Base-by-base conservation (phyloP, 2,888 invertebrate genomes). In the Drosophila mimetica region DNA sequence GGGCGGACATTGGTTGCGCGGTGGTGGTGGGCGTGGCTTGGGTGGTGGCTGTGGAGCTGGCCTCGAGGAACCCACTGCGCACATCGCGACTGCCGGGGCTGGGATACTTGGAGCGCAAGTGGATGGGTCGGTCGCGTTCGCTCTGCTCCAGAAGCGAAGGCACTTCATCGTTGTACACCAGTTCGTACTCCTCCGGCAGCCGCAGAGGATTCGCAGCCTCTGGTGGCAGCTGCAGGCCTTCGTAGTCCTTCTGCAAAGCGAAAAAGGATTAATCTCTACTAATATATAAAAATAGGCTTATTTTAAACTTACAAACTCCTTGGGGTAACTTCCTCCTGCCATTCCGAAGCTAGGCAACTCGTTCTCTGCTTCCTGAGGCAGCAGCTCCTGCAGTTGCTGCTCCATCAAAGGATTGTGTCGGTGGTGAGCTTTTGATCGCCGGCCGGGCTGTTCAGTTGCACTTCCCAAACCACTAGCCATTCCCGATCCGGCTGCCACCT, bases 51-150 rank as follows among this genome's bases (percentile, higher is more conserved):
- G 13, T 53, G 4, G 30, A 11, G 11, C 73, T 71, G 63, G 20
- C 44, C 65, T 70, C 77, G 1, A 79, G 36, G 25, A 18, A 61
- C 9, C 81, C 91, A 51, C 92, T 92, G 44, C 92, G 89, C 34
- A 92, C 89, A 66, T 91, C 92, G 5, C 92, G 87, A 79, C 90
- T 92, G 2, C 79, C 89, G 18, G 54, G 71, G 25, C 71, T 82
- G 1, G 92, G 91, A 75, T 92, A 92, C 69, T 92, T 91, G 39
- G 86, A 89, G 16, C 91, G 83, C 53, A 91, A 59, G 13, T 84
- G 91, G 46, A 91, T 92, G 14, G 91, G 91, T 30, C 90, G 89
- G 4, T 89, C 89, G 42, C 90, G 89, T 4, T 89, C 89, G 50
- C 90, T 89, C 36, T 80, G 78, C 32, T 88, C 61, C 11, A 85